A percentile compares a stretch with the other conserved stretches of the same genome.
These are phyloP conservation scores for Anadara kagoshimensis DNA, from an alignment of 1,140 invertebrate species.

Conservation along the genomic window DNA sequence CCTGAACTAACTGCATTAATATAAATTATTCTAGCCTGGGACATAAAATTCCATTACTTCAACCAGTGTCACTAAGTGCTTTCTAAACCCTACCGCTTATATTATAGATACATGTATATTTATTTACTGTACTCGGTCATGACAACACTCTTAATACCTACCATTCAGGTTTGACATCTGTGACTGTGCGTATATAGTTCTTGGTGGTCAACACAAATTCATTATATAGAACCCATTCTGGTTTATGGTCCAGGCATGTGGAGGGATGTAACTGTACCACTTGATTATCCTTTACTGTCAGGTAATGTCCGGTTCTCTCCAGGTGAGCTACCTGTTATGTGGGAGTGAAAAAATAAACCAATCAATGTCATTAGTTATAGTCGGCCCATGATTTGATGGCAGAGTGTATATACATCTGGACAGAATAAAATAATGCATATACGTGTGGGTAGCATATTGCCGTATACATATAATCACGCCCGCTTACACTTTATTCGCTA, in stretches of 20 bases:
- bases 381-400: too few relatives aligned
- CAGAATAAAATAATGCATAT: too few relatives aligned
- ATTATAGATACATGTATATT: background rate
- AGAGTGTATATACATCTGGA: too few relatives aligned
- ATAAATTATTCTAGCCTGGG: too few relatives aligned
- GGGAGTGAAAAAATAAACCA: background rate
- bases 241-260: conserved; percentile 98
- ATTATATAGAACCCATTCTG: conserved; percentile 99
- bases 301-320: conserved; percentile 95
- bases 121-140: background rate
- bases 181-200: conserved; percentile 99
- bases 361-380: background rate
- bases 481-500: too few relatives aligned
- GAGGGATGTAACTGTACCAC: conserved; percentile 99
- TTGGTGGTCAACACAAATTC: conserved; percentile 99
- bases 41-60: too few relatives aligned
- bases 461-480: too few relatives aligned
- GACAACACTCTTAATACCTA: conserved; percentile 75
- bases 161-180: conserved; percentile 95
- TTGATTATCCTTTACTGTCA: conserved; percentile 99
- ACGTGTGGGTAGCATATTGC: too few relatives aligned
- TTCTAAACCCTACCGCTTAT: too few relatives aligned
- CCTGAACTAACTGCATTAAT: too few relatives aligned
- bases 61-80: background rate
- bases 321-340: conserved; percentile 89